Evolutionary conservation across 2,113 vertebrate species (phyloP), one percentile per base, ranked within the genome.

Genomic region (Archocentrus centrarchus): DNA sequence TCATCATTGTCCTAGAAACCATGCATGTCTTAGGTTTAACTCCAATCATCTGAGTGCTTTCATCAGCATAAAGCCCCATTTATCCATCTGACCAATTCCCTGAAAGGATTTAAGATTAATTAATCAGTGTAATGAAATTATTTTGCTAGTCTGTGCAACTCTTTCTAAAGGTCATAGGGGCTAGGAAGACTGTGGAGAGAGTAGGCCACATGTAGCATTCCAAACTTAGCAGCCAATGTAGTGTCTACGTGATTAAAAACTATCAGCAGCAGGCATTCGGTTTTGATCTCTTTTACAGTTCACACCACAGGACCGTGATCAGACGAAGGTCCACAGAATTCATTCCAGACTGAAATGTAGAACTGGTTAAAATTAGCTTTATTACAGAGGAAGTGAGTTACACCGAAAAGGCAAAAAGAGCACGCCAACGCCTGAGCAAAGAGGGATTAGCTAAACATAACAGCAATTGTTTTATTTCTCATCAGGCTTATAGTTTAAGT

Each of bases 51-150:
- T 85, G 80, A 89, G 89, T 92, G 83, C 80, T 78, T 87, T 84
- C 63, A 81, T 66, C 73, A 83, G 50, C 58, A 86, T 75, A 59
- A 85, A 89, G 39, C 8, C 15, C 79, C 66, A 81, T 83, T 86
- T 81, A 82, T 10, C 86, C 73, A 62, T 75, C 75, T 4, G 70
- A 63, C 66, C 79, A 91, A 87, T 92, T 86, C 66, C 79, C 75
- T 90, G 80, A 91, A 90, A 94, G 80, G 85, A 83, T 91, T 92
- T 64, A 63, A 85, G 78, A 93, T 90, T 89, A 91, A 92, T 94
- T 93, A 91, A 89, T 89, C 82, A 85, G 79, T 87, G 87, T 73
- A 73, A 92, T 90, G 76, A 82, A 83, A 89, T 82, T 85, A 80
- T 94, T 89, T 88, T 80, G 61, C 86, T 84, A 59, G 73, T 88